phyloP scores from a whole-genome alignment of 2,888 invertebrate species.

The Ashinkailepas kermadecensis region DNA sequence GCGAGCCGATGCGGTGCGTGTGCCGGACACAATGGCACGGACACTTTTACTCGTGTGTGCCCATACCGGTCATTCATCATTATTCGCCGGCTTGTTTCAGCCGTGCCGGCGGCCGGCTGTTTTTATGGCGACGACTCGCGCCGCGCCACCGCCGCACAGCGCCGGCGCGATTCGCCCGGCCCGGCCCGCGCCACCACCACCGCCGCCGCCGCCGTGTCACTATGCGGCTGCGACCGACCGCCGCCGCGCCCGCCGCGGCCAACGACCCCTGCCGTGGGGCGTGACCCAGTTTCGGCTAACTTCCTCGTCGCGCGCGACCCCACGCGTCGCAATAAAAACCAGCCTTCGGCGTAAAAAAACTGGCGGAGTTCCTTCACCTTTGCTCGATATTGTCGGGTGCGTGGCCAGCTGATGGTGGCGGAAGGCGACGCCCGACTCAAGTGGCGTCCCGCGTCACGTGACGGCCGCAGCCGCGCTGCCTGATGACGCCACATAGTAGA shows the following conservation, averaged over 20 bases:
- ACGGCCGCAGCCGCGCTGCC: too few relatives aligned
- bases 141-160: background rate
- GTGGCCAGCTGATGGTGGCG: too few relatives aligned
- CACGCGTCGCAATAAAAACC: slow-evolving; percentile 15
- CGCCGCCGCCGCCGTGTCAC: background rate
- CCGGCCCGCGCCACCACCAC: background rate
- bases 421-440: too few relatives aligned
- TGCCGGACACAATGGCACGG: background rate
- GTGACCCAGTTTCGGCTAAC: slow-evolving; percentile 6
- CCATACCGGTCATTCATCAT: background rate
- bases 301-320: slow-evolving; percentile 13
- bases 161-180: background rate
- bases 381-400: background rate
- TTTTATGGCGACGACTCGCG: background rate
- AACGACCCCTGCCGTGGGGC: background rate
- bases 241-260: background rate
- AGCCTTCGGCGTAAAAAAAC: background rate
- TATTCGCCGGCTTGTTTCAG: too few relatives aligned
- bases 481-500: too few relatives aligned
- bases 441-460: too few relatives aligned
- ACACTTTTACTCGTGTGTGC: background rate
- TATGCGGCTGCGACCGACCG: background rate
- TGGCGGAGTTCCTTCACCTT: slow-evolving; percentile 20
- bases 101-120: background rate
- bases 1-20: background rate